Evolutionary conservation across 2,888 invertebrate genomes (phyloP).

Genomic region (Yponomeuta evonymella): DNA sequence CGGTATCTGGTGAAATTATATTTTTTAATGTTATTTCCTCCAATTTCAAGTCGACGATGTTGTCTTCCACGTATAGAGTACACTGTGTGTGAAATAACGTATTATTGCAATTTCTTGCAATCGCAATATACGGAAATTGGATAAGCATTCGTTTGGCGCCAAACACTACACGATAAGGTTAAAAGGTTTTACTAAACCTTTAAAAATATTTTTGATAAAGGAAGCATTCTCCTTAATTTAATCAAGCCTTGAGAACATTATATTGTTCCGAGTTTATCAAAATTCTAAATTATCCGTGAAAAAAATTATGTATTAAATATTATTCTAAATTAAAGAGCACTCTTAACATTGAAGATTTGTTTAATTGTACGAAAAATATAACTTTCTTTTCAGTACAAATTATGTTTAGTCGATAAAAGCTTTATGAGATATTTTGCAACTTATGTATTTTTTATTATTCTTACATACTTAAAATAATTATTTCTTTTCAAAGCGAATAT

Average conservation of each 20-base stretch:
- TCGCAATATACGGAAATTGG: not conserved
- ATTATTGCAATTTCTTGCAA: not conserved
- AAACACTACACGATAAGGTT: not conserved
- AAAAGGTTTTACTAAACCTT: slow-evolving; percentile 1
- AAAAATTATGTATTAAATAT: not conserved
- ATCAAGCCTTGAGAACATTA: not conserved
- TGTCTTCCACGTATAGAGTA: slow-evolving; percentile 9
- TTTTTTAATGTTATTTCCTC: not conserved
- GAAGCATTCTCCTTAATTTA: slow-evolving; percentile 7
- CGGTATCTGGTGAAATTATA: not conserved
- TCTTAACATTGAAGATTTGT: not conserved
- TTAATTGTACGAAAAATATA: not conserved
- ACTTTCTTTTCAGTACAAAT: slow-evolving; percentile 63
- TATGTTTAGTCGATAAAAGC: slow-evolving; percentile 50
- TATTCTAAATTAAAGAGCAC: not conserved
- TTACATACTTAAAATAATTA: slow-evolving; percentile 10
- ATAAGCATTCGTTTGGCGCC: slow-evolving; percentile 4
- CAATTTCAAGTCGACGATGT: not conserved
- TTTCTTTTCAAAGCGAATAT: not conserved
- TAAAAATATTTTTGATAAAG: slow-evolving; percentile 15
- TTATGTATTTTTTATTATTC: slow-evolving; percentile 29
- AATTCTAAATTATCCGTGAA: slow-evolving; percentile 11
- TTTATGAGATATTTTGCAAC: slow-evolving; percentile 44
- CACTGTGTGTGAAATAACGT: not conserved
- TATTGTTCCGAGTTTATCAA: not conserved